Evolutionary conservation across 2,113 vertebrate species (phyloP).

Genomic region (Electrona antarctica): DNA sequence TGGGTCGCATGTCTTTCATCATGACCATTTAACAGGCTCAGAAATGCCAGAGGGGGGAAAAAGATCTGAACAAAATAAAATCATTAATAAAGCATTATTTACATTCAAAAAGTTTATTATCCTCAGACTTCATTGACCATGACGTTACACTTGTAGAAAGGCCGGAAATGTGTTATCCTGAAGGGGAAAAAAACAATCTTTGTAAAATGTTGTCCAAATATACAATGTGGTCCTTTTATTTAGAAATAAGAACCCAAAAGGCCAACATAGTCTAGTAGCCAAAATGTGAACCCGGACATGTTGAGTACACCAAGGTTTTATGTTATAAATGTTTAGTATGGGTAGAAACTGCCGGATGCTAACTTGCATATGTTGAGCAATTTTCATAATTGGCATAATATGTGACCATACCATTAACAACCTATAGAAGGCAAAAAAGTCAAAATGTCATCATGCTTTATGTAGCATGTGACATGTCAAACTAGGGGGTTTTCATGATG

Average conservation of each 20-base stretch:
- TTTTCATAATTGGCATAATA: too few species aligned
- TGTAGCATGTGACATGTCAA: too few species aligned
- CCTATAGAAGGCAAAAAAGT: too few species aligned
- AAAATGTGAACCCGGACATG: too few species aligned
- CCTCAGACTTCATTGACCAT: conserved; percentile 7
- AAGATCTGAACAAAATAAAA: conserved; percentile 13
- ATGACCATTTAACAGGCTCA: conserved; percentile 5
- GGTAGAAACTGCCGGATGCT: too few species aligned
- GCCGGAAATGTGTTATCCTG: neutral
- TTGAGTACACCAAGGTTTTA: too few species aligned
- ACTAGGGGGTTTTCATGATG: too few species aligned
- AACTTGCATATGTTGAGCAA: too few species aligned
- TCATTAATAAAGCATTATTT: conserved; percentile 26
- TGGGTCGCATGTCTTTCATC: conserved; percentile 17
- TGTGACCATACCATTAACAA: too few species aligned
- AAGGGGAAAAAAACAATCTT: neutral
- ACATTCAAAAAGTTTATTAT: conserved; percentile 15
- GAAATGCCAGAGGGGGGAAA: conserved; percentile 11
- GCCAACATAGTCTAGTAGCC: too few species aligned
- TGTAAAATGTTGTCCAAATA: conserved; percentile 1
- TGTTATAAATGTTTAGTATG: too few species aligned
- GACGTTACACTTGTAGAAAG: neutral
- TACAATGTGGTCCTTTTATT: conserved; percentile 7
- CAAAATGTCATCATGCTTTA: too few species aligned
- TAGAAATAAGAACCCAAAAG: conserved; percentile 7